phyloP scores from a whole-genome alignment of 2,888 invertebrate genomes.

The Parascotia fuliginaria region DNA sequence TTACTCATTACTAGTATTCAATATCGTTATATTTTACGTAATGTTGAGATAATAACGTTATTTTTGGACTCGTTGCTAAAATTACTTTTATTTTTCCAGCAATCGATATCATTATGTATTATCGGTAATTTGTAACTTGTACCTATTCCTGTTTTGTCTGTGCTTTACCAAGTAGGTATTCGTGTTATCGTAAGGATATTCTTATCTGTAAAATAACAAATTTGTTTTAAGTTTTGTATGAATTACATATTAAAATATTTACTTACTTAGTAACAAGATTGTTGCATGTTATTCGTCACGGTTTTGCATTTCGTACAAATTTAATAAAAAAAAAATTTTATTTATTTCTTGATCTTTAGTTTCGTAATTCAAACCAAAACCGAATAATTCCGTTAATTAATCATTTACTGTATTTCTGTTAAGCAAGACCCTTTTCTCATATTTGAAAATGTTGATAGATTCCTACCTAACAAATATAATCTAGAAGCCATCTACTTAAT shows the following conservation, averaged over 20 bases:
- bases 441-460: too few relatives aligned
- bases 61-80: slow-evolving; percentile 37
- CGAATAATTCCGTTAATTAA: too few relatives aligned
- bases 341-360: background rate
- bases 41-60: slow-evolving; percentile 29
- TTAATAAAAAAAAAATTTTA: background rate
- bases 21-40: slow-evolving; percentile 17
- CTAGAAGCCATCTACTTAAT: too few relatives aligned
- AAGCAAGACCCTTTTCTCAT: too few relatives aligned
- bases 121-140: slow-evolving; percentile 37
- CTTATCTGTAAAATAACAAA: slow-evolving; percentile 44
- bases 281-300: background rate
- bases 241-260: slow-evolving; percentile 10
- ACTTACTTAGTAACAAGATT: slow-evolving; percentile 39
- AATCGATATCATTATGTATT: slow-evolving; percentile 18
- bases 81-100: slow-evolving; percentile 29
- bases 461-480: too few relatives aligned
- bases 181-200: slow-evolving; percentile 35
- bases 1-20: slow-evolving; percentile 14
- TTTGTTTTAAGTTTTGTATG: slow-evolving; percentile 31
- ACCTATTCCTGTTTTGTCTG: slow-evolving; percentile 47
- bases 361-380: too few relatives aligned
- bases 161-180: slow-evolving; percentile 19
- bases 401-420: too few relatives aligned
- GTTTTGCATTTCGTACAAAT: background rate